Evolutionary conservation across 2,113 vertebrate species (phyloP).

Genomic region (Chascanopsetta lugubris): DNA sequence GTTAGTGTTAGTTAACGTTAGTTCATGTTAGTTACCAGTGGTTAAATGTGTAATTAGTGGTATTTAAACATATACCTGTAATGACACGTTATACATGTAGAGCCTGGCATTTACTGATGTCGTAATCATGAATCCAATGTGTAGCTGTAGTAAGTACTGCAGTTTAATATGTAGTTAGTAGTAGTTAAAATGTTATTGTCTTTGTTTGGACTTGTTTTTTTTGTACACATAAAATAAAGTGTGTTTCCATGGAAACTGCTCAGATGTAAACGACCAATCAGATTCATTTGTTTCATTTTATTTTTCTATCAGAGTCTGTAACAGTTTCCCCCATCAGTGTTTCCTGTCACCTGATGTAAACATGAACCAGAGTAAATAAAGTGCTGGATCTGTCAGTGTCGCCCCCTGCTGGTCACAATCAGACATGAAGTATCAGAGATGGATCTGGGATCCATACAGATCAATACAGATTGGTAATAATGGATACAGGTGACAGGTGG

Average conservation of each 20-base stretch:
- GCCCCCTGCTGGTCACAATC: background rate
- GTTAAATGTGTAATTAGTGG: too few relatives aligned
- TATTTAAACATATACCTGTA: too few relatives aligned
- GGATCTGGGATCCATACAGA: background rate
- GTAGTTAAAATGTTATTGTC: too few relatives aligned
- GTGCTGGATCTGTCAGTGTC: slow-evolving; percentile 79
- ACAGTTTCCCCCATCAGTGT: slow-evolving; percentile 73
- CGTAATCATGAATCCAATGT: too few relatives aligned
- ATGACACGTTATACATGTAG: too few relatives aligned
- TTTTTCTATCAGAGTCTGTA: slow-evolving; percentile 68
- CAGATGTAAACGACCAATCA: background rate
- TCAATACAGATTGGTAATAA: slow-evolving; percentile 33
- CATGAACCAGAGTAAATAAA: slow-evolving; percentile 88
- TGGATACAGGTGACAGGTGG: too few relatives aligned
- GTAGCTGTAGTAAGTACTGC: too few relatives aligned
- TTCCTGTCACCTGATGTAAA: slow-evolving; percentile 38
- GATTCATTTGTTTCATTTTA: slow-evolving; percentile 72
- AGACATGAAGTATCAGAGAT: background rate
- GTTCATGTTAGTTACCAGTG: too few relatives aligned
- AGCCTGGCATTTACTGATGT: too few relatives aligned
- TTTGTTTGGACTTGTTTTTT: background rate
- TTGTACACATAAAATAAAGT: too few relatives aligned
- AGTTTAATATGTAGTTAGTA: too few relatives aligned
- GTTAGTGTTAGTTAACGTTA: too few relatives aligned
- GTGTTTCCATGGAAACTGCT: background rate